A percentile compares a stretch with the other conserved stretches of the same genome.
Conservation (phyloP, 2,797 vertebrate genomes). For the Neoniphon sammara region DNA sequence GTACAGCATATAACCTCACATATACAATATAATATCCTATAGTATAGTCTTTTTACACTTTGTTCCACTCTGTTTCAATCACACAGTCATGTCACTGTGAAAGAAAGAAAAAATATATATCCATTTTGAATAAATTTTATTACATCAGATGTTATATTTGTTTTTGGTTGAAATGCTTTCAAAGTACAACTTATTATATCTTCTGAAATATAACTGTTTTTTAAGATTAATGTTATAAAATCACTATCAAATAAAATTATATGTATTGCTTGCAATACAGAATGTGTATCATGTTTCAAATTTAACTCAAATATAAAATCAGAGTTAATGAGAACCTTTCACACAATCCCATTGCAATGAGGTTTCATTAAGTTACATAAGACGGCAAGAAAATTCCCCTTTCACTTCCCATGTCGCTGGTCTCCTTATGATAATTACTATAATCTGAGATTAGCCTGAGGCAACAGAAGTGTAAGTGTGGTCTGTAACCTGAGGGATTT, state of each 20-base stretch:
- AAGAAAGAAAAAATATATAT: not conserved
- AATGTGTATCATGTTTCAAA: not conserved
- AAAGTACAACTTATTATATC: too few species aligned
- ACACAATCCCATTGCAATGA: not conserved
- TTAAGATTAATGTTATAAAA: too few species aligned
- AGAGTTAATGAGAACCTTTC: not conserved
- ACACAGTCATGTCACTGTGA: not conserved
- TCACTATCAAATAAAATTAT: not conserved
- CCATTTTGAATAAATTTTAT: not conserved
- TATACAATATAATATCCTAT: not conserved
- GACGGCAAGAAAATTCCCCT: slow-evolving; percentile 21
- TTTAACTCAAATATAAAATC: not conserved
- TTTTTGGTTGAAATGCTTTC: not conserved
- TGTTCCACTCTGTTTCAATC: not conserved
- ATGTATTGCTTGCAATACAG: too few species aligned
- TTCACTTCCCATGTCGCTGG: slow-evolving; percentile 56
- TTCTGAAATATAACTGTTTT: too few species aligned
- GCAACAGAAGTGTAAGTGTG: slow-evolving; percentile 75
- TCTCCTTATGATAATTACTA: slow-evolving; percentile 49
- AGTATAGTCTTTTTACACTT: not conserved
- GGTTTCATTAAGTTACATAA: slow-evolving; percentile 38
- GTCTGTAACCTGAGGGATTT: slow-evolving; percentile 72
- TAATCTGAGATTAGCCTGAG: slow-evolving; percentile 81
- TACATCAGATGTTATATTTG: not conserved
- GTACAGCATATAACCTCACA: too few species aligned